Evolutionary conservation across 2,113 vertebrate species (phyloP), one percentile per base, ranked within the genome.

Genomic region (Pterocles burchelli): DNA sequence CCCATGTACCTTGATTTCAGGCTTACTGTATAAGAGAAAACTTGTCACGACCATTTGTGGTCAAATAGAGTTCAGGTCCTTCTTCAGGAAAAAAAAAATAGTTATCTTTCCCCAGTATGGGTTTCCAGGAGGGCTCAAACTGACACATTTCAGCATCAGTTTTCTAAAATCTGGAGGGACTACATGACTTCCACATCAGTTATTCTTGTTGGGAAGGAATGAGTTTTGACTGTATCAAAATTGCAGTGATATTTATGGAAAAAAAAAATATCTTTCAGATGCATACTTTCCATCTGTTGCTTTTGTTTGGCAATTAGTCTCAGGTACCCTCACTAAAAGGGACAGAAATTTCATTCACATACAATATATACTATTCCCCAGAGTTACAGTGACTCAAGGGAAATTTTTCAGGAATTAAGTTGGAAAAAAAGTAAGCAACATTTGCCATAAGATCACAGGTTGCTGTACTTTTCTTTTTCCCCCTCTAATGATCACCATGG

Each of bases 41-140:
- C 12, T 65, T 6, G 41, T 41, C 13, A n/a, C 8, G 24, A 3
- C 2, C 5, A 17, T 59, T 38, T 0, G 0, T 38, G 48, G 13
- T 55, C 41, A 51, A 6, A 8, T 17, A 33, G 19, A 84, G 4
- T 51, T n/a, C 29, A 29, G 2, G 33, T 52, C 7, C 3, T 59
- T 26, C 18, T 33, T 13, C 34, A 3, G 12, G 15, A 4, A 2
- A 5, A 25, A 38, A 29, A 11, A 21, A 41, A 51, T 31, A n/a
- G 1, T 28, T 41, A 41, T 41, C 41, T 41, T 73, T 54, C 26
- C 28, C 15, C 21, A 62, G 0, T 7, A 33, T 2, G 17, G 1
- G 8, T 75, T 93, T 90, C 14, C 17, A 41, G 7, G 24, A 78
- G 21, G 4, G 3, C 11, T 72, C 73, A 29, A 73, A 57, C 5